Percentiles rank a stretch among this genome's conserved stretches.
phyloP scores from a whole-genome alignment of 2,113 vertebrate genomes.

The Meleagris gallopavo region DNA sequence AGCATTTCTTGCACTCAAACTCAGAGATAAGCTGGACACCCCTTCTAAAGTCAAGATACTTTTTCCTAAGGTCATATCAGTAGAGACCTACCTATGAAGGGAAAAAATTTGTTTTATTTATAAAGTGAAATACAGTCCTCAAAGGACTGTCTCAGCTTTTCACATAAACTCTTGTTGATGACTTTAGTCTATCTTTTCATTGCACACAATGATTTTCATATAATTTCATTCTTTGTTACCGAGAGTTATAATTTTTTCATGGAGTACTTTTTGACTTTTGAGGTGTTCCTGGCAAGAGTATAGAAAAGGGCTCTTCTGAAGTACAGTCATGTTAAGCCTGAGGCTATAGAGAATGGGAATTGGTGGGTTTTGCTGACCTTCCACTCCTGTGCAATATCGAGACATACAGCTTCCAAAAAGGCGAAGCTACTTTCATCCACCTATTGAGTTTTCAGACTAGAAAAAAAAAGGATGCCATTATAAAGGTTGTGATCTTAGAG shows the following conservation, averaged over 20 bases:
- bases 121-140: background rate
- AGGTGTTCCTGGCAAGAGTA: background rate
- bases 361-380: background rate
- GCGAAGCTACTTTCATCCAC: background rate
- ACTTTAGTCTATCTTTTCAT: background rate
- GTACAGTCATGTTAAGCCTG: background rate
- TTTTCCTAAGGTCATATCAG: background rate
- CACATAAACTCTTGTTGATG: background rate
- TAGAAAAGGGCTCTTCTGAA: background rate
- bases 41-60: background rate
- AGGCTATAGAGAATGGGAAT: background rate
- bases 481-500: background rate
- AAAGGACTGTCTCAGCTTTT: background rate
- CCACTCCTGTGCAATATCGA: background rate
- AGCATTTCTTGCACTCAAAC: background rate
- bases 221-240: background rate
- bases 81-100: background rate
- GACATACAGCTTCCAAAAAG: background rate
- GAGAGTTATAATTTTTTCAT: background rate
- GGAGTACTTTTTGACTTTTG: background rate
- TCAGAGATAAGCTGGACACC: background rate
- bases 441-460: background rate
- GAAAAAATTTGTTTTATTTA: background rate
- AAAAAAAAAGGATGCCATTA: background rate
- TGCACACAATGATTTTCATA: background rate